Base-by-base conservation (phyloP, 2,113 vertebrate genomes). In the Anoura caudifer region DNA sequence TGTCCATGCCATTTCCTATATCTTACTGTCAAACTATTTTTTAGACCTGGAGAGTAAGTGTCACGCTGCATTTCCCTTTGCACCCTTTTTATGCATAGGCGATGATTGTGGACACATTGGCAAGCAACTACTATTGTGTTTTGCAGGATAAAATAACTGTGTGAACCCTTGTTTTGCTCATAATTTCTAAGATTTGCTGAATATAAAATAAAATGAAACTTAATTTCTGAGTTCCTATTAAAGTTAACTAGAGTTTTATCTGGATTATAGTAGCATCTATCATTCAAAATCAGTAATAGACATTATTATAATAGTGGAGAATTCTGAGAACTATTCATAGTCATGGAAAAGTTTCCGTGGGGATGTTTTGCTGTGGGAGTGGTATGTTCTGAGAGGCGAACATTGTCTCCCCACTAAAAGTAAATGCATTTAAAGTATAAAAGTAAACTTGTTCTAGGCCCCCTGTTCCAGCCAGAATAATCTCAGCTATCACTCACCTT, bases 401-500 rank as follows among this genome's bases (percentile, higher is more conserved):
- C 2, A 82, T 54, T 6, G 36, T 3, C 36, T 1, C 16, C 7
- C 38, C 47, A 33, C 11, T 56, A 59, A 50, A 54, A 28, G 4
- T 43, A 26, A 45, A 70, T 28, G 9, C 31, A 75, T 59, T 24
- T 59, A 59, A 59, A 59, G 56, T 59, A 59, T 24, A 59, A 24
- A 59, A 59, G 22, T 10, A 47, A 45, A 11, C 9, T 69, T 45
- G 15, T 5, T n/a, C 4, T 43, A 17, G 15, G 2, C 11, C 12
- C 19, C 31, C 19, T 41, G 3, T 33, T 81, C 9, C 76, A 38
- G 9, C 9, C 3, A 19, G 77, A 87, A 72, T 26, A 75, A 43
- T 41, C 7, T 33, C 10, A 67, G 36, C 4, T 1, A 7, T 13
- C 72, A 83, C 98, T 73, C 94, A 99, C 99, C 99, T 99, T 99